phyloP scores from a whole-genome alignment of 2,797 vertebrate genomes.

The Chaunax sp. region DNA sequence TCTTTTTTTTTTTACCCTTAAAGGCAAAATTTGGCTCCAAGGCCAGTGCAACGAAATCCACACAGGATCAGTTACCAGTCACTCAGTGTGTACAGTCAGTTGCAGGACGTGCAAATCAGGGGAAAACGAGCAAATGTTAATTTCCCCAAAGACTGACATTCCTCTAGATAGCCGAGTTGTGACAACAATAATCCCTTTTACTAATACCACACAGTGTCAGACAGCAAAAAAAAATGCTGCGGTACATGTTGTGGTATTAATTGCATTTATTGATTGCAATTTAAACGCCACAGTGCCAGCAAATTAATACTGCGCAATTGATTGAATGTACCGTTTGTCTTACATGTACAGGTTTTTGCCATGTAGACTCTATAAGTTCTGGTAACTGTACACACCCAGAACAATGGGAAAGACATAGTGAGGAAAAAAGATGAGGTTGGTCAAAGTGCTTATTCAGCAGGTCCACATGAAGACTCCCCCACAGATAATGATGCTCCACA shows the following conservation, averaged over 20 bases:
- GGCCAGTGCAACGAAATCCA: slow-evolving; percentile 3
- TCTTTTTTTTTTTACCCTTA: neutral
- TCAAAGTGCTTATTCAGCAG: slow-evolving; percentile 57
- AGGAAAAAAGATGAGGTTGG: slow-evolving; percentile 45
- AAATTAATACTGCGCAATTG: slow-evolving; percentile 54
- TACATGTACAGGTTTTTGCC: slow-evolving; percentile 26
- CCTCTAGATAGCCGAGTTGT: slow-evolving; percentile 45
- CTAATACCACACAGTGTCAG: slow-evolving; percentile 45
- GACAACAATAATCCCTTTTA: slow-evolving; percentile 61
- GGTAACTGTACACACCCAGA: slow-evolving; percentile 43
- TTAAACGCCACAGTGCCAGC: slow-evolving; percentile 52
- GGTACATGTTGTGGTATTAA: slow-evolving; percentile 51
- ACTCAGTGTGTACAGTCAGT: slow-evolving; percentile 10
- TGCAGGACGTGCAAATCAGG: slow-evolving; percentile 41
- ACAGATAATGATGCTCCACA: slow-evolving; percentile 49
- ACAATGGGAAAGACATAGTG: slow-evolving; percentile 24
- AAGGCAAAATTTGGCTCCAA: slow-evolving; percentile 2
- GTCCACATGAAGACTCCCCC: slow-evolving; percentile 49
- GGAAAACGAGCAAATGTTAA: slow-evolving; percentile 49
- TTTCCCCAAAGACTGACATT: slow-evolving; percentile 64
- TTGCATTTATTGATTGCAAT: slow-evolving; percentile 70
- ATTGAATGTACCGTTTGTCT: slow-evolving; percentile 45
- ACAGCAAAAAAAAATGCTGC: slow-evolving; percentile 31
- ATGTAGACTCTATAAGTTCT: slow-evolving; percentile 44
- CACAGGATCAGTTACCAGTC: slow-evolving; percentile 30